Evolutionary conservation across 2,797 vertebrate genomes (phyloP).

Genomic region (Gobionotothen gibberifrons): DNA sequence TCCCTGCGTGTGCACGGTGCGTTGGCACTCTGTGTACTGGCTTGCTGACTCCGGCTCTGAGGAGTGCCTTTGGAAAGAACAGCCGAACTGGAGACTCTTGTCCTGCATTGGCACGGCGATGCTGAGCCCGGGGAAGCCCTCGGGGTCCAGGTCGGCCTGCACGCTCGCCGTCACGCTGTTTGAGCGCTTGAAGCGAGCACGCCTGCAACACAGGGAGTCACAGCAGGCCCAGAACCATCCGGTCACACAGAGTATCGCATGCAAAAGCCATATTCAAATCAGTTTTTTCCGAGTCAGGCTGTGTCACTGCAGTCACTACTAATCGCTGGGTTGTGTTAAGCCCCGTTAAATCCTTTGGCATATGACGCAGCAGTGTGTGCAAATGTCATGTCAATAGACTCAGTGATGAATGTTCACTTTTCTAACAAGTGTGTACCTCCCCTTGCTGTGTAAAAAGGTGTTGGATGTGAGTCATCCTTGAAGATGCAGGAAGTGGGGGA

Average conservation of each 20-base stretch:
- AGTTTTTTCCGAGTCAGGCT: background rate
- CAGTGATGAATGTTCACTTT: conserved; percentile 61
- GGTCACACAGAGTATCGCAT: conserved; percentile 33
- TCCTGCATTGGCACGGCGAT: conserved; percentile 92
- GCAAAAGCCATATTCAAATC: conserved; percentile 10
- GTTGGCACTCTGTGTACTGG: conserved; percentile 95
- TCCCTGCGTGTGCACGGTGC: conserved; percentile 98
- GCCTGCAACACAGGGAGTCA: conserved; percentile 80
- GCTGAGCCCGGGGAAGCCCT: conserved; percentile 89
- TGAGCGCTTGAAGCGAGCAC: conserved; percentile 97
- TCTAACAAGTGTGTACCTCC: conserved; percentile 50
- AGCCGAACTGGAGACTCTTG: conserved; percentile 96
- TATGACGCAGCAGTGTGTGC: conserved; percentile 69
- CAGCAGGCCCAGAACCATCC: conserved; percentile 27
- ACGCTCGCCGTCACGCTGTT: conserved; percentile 98
- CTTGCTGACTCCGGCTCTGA: conserved; percentile 94
- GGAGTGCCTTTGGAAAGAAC: conserved; percentile 96
- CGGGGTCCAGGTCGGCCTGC: conserved; percentile 97
- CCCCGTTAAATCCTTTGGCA: conserved; percentile 64
- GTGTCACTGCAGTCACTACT: conserved; percentile 41
- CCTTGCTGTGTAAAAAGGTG: conserved; percentile 45
- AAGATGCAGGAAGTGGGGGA: conserved; percentile 8
- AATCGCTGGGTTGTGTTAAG: conserved; percentile 34
- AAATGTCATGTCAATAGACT: conserved; percentile 68
- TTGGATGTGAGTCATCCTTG: conserved; percentile 45